Base-by-base conservation (phyloP, 2,888 invertebrate species). In the Adelphocoris suturalis region DNA sequence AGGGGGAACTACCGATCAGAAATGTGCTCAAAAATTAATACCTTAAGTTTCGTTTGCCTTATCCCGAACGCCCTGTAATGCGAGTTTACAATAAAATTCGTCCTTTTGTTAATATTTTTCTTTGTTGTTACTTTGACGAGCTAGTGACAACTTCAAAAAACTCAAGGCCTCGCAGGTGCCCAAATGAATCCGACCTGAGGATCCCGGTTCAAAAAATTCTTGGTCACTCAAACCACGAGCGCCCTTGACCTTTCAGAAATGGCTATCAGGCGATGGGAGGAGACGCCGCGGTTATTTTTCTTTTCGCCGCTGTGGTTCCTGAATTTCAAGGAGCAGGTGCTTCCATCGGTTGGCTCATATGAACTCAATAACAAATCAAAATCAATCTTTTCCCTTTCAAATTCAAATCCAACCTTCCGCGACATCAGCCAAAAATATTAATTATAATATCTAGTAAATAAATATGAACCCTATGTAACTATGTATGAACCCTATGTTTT, bases 201-300 rank as follows among this genome's bases (percentile, higher is more conserved):
- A 68, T 68, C 68, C 68, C 68, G 23, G 68, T 68, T 68, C 68
- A 68, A 68, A 37, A 37, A 68, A 68, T 68, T 68, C 68, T 13
- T 23, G 68, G 68, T 23, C 68, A 68, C n/a, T 61, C 61, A 61
- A 61, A 68, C 68, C 68, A 11, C 68, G 23, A 68, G 68, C 68
- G 68, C 68, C 68, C 68, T 68, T 68, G 68, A 68, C 68, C 68
- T 68, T 68, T 68, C 68, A 23, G 23, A 68, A 23, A 68, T 68
- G 68, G 68, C 23, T 68, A 68, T 23, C 68, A 23, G 23, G 5
- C 27, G 68, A 68, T 68, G 68, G 68, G 68, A 61, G 61, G 61
- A 68, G 68, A 68, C 68, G 68, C 23, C 68, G 23, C 23, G 0
- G 23, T 12, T 57, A 3, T 27, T 68, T 23, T 68, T 68, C 9